Base-by-base conservation (phyloP, 2,113 vertebrate genomes). In the Kryptolebias marmoratus region DNA sequence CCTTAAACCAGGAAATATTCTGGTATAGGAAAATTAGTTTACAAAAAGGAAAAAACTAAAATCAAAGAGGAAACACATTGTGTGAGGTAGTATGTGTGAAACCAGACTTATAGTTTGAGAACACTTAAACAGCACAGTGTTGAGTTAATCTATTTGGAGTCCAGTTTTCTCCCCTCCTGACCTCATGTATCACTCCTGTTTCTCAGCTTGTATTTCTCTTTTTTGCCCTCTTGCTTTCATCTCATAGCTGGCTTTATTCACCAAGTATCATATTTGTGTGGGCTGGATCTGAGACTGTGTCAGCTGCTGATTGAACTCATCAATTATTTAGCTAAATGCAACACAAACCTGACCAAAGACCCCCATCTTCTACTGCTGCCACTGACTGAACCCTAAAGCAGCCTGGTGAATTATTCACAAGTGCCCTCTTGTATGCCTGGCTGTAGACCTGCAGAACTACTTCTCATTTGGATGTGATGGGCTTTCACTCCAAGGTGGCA, bases 361-460 rank as follows among this genome's bases (percentile, higher is more conserved):
- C 56, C 75, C 60, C 45, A 5, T 31, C 64, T 69, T 80, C 67
- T 64, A 68, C 73, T 70, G 31, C 47, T 62, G 72, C 81, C 77
- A 78, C 75, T 49, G 68, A 80, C 71, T 79, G 59, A 59, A 66
- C 70, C 68, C 75, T 50, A 67, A 48, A 64, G 67, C 73, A 16
- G 57, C 64, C 27, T 59, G 50, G 62, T 90, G 67, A 87, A 90
- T 89, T 77, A 89, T 89, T 90, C 65, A 90, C 55, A 0, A 53
- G 49, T 59, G 32, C 68, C 73, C 77, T 75, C 66, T 55, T 71
- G 64, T 71, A 60, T 76, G 52, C n/a, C 70, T 62, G 79, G 71
- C 76, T 31, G 3, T 61, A 63, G 73, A 63, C 74, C 57, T 59
- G 28, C 57, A 60, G 45, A 64, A 73, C 63, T 22, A 39, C 75